phyloP scores from a whole-genome alignment of 2,888 invertebrate genomes.

The Furcula furcula region DNA sequence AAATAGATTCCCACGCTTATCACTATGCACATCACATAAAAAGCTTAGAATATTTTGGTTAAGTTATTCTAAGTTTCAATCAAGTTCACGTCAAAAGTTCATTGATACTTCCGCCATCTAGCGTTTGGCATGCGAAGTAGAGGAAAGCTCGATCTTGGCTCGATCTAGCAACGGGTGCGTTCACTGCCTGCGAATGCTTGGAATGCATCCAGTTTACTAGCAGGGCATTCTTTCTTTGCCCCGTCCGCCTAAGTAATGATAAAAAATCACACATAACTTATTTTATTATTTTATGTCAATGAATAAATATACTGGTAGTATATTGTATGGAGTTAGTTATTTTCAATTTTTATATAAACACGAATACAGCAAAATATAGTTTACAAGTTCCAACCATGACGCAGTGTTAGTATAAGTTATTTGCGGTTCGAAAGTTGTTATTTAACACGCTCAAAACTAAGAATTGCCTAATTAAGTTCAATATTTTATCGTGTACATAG shows the following conservation, averaged over 20 bases:
- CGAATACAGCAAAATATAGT: no score
- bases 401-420: no score
- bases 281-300: no score
- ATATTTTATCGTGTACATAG: no score
- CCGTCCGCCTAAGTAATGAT: not conserved
- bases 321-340: no score
- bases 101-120: constrained; percentile 65
- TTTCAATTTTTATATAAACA: no score
- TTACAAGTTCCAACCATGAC: no score
- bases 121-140: constrained; percentile 51
- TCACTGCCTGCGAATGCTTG: constrained; percentile 38
- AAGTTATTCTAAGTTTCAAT: constrained; percentile 72
- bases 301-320: no score
- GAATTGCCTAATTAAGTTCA: no score
- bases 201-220: constrained; percentile 50
- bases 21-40: constrained; percentile 66
- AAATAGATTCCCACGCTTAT: constrained; percentile 56
- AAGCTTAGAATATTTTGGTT: constrained; percentile 76
- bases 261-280: no score
- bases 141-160: constrained; percentile 71
- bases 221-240: constrained; percentile 22
- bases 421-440: no score
- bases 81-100: constrained; percentile 82
- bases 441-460: no score
- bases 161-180: constrained; percentile 57